phyloP scores from a whole-genome alignment of 2,888 invertebrate genomes.

The Actias luna region DNA sequence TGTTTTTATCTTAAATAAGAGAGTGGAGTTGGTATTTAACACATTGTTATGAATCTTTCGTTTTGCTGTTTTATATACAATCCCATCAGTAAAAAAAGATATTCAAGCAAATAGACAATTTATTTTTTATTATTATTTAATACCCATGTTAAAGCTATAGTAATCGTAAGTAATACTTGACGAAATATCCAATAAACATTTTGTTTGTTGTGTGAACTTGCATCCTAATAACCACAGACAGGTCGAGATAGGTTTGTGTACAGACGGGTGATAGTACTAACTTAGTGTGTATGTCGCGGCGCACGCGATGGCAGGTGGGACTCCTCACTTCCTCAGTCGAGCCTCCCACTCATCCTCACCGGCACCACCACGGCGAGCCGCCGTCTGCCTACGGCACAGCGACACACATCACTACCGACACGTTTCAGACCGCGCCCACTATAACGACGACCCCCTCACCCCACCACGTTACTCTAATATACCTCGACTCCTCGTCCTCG shows the following conservation, averaged over 20 bases:
- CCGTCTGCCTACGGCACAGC: constrained; percentile 24
- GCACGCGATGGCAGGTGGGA: constrained; percentile 64
- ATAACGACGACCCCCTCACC: constrained; percentile 41
- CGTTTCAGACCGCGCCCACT: constrained; percentile 71
- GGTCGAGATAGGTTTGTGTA: constrained; percentile 14
- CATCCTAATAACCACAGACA: constrained; percentile 55
- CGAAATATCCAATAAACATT: background rate
- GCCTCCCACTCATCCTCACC: constrained; percentile 65
- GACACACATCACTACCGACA: constrained; percentile 72
- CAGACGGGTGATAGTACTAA: constrained; percentile 62
- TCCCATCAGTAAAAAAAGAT: background rate
- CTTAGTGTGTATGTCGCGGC: constrained; percentile 68
- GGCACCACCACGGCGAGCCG: constrained; percentile 72
- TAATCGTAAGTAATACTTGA: no score
- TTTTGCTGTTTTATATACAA: background rate
- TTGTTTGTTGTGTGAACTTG: background rate
- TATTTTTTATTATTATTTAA: background rate
- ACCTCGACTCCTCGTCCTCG: constrained; percentile 40
- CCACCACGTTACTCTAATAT: constrained; percentile 28
- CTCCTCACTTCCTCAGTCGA: constrained; percentile 39
- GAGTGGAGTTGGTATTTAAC: background rate
- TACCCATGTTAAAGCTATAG: background rate
- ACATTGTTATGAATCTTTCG: no score
- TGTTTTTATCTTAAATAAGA: background rate
- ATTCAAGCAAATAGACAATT: no score